A percentile compares a stretch with the other conserved stretches of the same genome.
These are phyloP conservation scores for Drosophila ironensis DNA, from an alignment of 1,140 invertebrate genomes.

Conservation along the genomic window DNA sequence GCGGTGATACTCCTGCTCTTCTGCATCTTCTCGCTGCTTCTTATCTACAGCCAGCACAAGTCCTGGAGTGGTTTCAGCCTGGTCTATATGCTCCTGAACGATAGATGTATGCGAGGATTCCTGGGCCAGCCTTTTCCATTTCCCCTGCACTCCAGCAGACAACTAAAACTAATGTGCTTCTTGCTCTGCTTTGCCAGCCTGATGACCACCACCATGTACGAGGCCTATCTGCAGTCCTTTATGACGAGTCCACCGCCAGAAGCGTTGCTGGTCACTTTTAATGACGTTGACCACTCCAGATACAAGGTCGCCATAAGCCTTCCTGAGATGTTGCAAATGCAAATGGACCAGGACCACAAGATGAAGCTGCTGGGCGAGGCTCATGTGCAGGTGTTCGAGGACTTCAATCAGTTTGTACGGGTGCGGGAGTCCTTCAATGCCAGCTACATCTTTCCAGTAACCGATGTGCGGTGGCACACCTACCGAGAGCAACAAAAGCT, in stretches of 20 bases:
- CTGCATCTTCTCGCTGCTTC: slow-evolving; percentile 40
- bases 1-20: slow-evolving; percentile 25
- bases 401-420: neutral
- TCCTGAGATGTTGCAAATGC: neutral
- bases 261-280: neutral
- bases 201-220: slow-evolving; percentile 58
- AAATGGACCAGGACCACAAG: neutral
- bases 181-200: slow-evolving; percentile 49
- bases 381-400: neutral
- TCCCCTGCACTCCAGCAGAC: neutral
- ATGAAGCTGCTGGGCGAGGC: neutral
- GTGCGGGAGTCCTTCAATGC: slow-evolving; percentile 46
- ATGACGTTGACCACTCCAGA: slow-evolving; percentile 22
- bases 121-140: slow-evolving; percentile 49
- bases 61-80: slow-evolving; percentile 33
- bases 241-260: slow-evolving; percentile 38
- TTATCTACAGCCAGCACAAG: slow-evolving; percentile 35
- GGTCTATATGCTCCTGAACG: slow-evolving; percentile 33
- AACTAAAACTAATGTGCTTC: slow-evolving; percentile 35
- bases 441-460: slow-evolving; percentile 37
- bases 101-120: slow-evolving; percentile 46
- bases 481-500: slow-evolving; percentile 48
- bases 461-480: slow-evolving; percentile 26
- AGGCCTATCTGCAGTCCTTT: slow-evolving; percentile 41
- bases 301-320: slow-evolving; percentile 11